Percentiles rank a stretch among this genome's conserved stretches.
Evolutionary conservation across 2,113 vertebrate species (phyloP).

Genomic region (crab-eating macaque (Macaca fascicularis)): DNA sequence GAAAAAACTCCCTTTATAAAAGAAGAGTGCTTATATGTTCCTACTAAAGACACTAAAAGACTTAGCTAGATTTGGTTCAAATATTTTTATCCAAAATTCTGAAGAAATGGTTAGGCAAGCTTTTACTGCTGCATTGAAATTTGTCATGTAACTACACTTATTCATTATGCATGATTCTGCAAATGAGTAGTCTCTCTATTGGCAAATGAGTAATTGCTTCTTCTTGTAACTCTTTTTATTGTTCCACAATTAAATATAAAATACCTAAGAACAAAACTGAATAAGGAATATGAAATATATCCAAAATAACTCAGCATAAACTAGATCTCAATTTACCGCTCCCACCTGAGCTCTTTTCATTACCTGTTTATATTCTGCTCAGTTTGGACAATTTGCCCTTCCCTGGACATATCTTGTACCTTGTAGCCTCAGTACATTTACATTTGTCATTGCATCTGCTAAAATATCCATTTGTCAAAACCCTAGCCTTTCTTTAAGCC

Average conservation of each 20-base stretch:
- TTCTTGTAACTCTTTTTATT: not conserved
- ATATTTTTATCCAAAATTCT: not conserved
- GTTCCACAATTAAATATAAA: constrained; percentile 21
- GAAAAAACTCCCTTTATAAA: not conserved
- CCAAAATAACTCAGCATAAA: not conserved
- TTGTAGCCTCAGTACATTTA: not conserved
- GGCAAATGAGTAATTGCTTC: constrained; percentile 39
- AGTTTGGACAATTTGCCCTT: not conserved
- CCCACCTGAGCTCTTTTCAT: not conserved
- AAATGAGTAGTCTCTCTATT: constrained; percentile 30
- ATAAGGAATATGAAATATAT: not conserved
- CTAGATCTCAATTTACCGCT: not conserved
- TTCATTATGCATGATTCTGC: constrained; percentile 43
- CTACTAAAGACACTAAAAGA: not conserved
- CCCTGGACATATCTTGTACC: not conserved
- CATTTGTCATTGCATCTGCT: not conserved
- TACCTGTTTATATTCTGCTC: not conserved
- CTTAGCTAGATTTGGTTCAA: not conserved
- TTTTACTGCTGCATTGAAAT: constrained; percentile 46
- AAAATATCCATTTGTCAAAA: not conserved
- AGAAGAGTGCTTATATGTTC: not conserved
- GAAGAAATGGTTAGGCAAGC: not conserved
- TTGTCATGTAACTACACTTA: not conserved
- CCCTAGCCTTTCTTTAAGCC: not conserved
- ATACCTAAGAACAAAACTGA: not conserved